phyloP scores from a whole-genome alignment of 2,888 invertebrate genomes.

The Diabrotica balteata region DNA sequence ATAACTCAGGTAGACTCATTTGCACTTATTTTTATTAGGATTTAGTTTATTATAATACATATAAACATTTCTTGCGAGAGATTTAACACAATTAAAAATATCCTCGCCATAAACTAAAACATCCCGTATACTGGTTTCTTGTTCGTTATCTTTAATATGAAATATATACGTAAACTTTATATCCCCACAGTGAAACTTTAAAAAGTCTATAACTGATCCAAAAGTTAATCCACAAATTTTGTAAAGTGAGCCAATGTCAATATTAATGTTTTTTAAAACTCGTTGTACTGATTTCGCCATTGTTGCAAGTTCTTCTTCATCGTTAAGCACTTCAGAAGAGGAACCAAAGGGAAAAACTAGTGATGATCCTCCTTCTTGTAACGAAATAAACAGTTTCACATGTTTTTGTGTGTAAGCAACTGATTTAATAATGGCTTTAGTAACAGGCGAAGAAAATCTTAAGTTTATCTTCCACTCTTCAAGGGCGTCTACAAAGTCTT shows the following conservation, averaged over 20 bases:
- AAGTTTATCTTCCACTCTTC: slow-evolving; percentile 41
- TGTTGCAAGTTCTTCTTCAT: slow-evolving; percentile 34
- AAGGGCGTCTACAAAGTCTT: slow-evolving; percentile 37
- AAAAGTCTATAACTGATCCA: slow-evolving; percentile 40
- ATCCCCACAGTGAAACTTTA: slow-evolving; percentile 28
- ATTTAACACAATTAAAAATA: slow-evolving; percentile 38
- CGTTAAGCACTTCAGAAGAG: slow-evolving; percentile 13
- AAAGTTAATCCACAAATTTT: slow-evolving; percentile 37
- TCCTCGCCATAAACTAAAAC: slow-evolving; percentile 37
- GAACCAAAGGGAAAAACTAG: slow-evolving; percentile 43
- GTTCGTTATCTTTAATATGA: slow-evolving; percentile 36
- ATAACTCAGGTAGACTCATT: background rate
- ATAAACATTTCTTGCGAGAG: slow-evolving; percentile 39
- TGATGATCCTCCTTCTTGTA: slow-evolving; percentile 39
- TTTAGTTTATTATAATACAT: slow-evolving; percentile 33
- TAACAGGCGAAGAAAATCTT: slow-evolving; percentile 31
- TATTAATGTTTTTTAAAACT: slow-evolving; percentile 28
- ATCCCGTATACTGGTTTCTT: slow-evolving; percentile 22
- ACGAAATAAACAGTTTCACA: slow-evolving; percentile 40
- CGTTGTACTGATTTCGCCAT: slow-evolving; percentile 36
- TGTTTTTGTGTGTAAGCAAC: slow-evolving; percentile 29
- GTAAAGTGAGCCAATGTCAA: slow-evolving; percentile 36
- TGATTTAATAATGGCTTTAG: slow-evolving; percentile 30
- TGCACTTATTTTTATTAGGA: slow-evolving; percentile 16
- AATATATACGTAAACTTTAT: slow-evolving; percentile 41